phyloP scores from a whole-genome alignment of 2,113 vertebrate species.

The Platanista minor region DNA sequence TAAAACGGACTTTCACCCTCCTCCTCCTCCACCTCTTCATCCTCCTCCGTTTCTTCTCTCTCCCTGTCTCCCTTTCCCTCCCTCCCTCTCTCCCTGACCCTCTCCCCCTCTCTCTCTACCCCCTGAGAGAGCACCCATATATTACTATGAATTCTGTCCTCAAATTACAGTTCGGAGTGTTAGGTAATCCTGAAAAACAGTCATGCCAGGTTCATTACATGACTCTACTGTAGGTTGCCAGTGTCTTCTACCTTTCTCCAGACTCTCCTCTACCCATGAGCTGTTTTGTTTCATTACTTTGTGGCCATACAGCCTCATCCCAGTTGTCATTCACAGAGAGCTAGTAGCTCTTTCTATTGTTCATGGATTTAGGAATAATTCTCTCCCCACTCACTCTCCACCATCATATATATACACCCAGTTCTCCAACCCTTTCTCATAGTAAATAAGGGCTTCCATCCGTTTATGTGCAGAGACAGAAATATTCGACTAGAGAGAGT shows the following conservation, averaged over 20 bases:
- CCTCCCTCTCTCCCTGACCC: not conserved
- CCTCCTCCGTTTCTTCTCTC: not conserved
- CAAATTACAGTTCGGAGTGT: not conserved
- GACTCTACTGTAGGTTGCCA: not conserved
- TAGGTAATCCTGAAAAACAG: not conserved
- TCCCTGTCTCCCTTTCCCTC: not conserved
- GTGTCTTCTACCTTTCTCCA: not conserved
- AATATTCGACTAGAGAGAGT: not conserved
- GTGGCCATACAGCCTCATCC: not conserved
- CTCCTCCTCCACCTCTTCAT: not conserved
- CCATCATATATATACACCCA: not conserved
- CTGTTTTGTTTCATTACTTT: not conserved
- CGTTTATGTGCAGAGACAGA: not conserved
- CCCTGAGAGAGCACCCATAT: not conserved
- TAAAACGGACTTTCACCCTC: not conserved
- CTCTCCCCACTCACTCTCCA: not conserved
- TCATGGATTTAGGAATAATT: not conserved
- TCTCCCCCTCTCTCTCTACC: not conserved
- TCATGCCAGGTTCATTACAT: not conserved
- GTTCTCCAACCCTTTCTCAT: not conserved
- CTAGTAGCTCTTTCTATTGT: not conserved
- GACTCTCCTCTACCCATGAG: not conserved
- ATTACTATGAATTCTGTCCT: not conserved
- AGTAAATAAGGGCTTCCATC: not conserved
- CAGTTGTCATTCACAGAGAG: not conserved